Evolutionary conservation across 2,888 invertebrate genomes (phyloP).

Genomic region (Ametastegia equiseti): DNA sequence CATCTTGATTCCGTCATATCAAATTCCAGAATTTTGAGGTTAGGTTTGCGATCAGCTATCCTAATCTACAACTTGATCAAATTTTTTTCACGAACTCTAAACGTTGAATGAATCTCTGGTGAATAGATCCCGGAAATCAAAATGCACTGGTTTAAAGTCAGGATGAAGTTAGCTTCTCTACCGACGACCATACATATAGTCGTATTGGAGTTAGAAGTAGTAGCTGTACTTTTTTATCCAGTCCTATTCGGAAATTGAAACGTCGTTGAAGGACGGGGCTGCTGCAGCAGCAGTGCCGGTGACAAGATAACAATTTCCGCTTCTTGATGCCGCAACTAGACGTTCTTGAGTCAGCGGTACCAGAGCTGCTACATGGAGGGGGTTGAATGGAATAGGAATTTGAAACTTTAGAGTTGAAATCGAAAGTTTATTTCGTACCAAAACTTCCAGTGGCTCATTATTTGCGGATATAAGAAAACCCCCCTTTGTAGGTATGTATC

Average conservation of each 20-base stretch:
- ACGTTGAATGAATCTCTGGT: not conserved
- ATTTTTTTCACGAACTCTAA: not conserved
- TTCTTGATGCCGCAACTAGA: slow-evolving; percentile 1
- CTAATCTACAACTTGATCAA: not conserved
- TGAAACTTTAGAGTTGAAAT: not conserved
- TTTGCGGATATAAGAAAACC: not conserved
- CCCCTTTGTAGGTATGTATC: too few relatives aligned
- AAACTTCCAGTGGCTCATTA: not conserved
- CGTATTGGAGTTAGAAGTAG: not conserved
- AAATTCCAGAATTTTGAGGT: not conserved
- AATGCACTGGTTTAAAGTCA: not conserved
- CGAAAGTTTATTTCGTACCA: not conserved
- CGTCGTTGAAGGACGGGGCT: slow-evolving; percentile 10
- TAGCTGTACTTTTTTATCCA: not conserved
- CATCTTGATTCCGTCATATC: not conserved
- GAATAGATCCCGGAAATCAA: not conserved
- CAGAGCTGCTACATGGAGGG: not conserved
- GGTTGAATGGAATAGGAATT: not conserved
- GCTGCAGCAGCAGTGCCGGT: not conserved
- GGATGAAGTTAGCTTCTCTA: not conserved
- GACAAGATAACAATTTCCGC: slow-evolving; percentile 32
- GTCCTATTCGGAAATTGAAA: slow-evolving; percentile 25
- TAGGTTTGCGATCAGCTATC: not conserved
- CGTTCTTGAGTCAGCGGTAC: not conserved
- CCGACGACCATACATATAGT: not conserved